A percentile compares a stretch with the other conserved stretches of the same genome.
phyloP scores from a whole-genome alignment of 2,888 invertebrate species.

The Nomada fabriciana region DNA sequence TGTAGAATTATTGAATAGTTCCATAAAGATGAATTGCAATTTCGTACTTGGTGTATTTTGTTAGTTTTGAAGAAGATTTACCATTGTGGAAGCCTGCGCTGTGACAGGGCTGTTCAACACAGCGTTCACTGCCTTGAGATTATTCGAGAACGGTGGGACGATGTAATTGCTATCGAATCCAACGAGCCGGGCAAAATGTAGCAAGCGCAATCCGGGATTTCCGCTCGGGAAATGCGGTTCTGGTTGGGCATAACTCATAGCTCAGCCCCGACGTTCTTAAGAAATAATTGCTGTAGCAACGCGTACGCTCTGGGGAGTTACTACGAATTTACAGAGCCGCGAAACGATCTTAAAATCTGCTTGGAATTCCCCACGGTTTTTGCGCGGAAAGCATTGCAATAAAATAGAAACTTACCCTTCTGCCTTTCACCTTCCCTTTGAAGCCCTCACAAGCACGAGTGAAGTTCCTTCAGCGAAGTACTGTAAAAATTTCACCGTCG shows the following conservation, averaged over 20 bases:
- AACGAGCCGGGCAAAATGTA: constrained; percentile 42
- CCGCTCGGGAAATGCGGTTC: constrained; percentile 29
- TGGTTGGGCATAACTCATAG: constrained; percentile 30
- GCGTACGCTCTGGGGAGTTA: neutral
- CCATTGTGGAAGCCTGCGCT: neutral
- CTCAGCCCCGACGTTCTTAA: constrained; percentile 30
- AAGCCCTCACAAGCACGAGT: too few relatives aligned
- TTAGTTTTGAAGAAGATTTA: neutral
- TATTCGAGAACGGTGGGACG: constrained; percentile 2
- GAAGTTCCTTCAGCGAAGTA: too few relatives aligned
- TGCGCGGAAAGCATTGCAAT: too few relatives aligned
- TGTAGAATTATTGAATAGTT: too few relatives aligned
- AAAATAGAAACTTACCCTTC: too few relatives aligned
- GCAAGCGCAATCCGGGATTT: constrained; percentile 51
- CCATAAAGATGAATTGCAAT: too few relatives aligned
- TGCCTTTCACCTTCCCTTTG: too few relatives aligned
- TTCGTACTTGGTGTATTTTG: too few relatives aligned
- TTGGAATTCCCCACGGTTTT: too few relatives aligned
- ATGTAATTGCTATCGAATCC: constrained; percentile 56
- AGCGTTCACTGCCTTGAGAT: neutral
- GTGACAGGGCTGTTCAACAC: neutral
- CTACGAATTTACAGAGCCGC: neutral
- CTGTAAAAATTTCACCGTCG: neutral
- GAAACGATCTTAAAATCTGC: neutral
- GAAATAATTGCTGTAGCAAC: constrained; percentile 34